Conservation (phyloP, 2,797 vertebrate species). For the Micromesistius poutassou region DNA sequence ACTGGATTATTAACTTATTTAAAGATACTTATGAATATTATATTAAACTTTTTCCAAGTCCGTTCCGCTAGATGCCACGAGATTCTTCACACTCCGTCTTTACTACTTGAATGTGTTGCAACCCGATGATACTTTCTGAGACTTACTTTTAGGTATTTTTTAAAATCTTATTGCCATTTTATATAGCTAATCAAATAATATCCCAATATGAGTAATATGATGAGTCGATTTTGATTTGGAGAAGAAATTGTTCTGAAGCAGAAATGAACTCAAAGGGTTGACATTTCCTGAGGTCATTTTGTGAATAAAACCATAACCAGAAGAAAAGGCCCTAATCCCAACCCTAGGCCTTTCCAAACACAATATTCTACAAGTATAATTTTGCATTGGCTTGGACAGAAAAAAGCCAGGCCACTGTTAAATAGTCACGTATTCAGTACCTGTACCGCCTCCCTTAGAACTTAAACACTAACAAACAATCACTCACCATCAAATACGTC, state of each 20-base stretch:
- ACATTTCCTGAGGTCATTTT: conserved; percentile 31
- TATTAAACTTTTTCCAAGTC: too few species aligned
- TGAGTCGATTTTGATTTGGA: not conserved
- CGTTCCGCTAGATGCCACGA: too few species aligned
- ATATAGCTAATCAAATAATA: not conserved
- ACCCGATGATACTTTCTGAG: not conserved
- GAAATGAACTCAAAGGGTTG: conserved; percentile 13
- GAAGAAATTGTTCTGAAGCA: not conserved
- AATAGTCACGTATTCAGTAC: conserved; percentile 29
- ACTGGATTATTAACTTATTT: too few species aligned
- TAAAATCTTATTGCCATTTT: not conserved
- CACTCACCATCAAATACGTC: conserved; percentile 33
- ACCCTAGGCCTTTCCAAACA: conserved; percentile 31
- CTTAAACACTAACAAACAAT: conserved; percentile 51
- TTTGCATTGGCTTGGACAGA: conserved; percentile 63
- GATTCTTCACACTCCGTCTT: too few species aligned
- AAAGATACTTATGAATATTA: too few species aligned
- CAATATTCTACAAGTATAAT: conserved; percentile 59
- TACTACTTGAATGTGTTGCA: not conserved
- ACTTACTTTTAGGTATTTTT: not conserved
- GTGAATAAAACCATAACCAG: conserved; percentile 45
- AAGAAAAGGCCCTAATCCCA: conserved; percentile 19
- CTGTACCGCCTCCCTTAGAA: conserved; percentile 39
- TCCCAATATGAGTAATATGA: not conserved
- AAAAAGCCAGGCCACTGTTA: conserved; percentile 34